Conservation (phyloP, 2,888 invertebrate genomes). For the Tromatobia lineatoria region DNA sequence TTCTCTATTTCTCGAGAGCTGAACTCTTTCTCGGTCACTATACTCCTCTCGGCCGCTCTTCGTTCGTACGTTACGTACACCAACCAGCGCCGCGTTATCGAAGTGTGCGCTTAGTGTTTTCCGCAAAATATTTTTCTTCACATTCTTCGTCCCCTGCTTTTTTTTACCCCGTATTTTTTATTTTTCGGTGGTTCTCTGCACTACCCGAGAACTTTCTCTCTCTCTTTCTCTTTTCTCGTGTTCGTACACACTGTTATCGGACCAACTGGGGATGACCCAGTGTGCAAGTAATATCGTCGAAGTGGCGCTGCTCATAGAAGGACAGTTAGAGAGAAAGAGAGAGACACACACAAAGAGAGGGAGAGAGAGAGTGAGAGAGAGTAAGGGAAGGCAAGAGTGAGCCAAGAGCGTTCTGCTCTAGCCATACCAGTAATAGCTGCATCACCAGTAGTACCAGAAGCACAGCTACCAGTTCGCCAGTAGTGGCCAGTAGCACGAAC, state of each 20-base stretch:
- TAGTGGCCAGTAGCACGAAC: conserved; percentile 44
- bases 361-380: background rate
- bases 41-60: background rate
- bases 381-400: background rate
- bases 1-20: conserved; percentile 42
- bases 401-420: background rate
- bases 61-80: conserved; percentile 17
- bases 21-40: conserved; percentile 44
- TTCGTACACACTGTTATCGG: conserved; percentile 69
- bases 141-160: conserved; percentile 17
- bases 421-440: conserved; percentile 47
- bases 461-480: conserved; percentile 34
- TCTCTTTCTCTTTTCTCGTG: conserved; percentile 25
- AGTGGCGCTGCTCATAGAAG: conserved; percentile 59
- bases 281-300: conserved; percentile 70
- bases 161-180: background rate
- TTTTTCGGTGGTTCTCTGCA: conserved; percentile 30
- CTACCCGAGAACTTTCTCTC: conserved; percentile 33
- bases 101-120: conserved; percentile 46
- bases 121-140: conserved; percentile 45
- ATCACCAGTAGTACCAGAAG: conserved; percentile 31
- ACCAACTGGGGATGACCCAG: conserved; percentile 68
- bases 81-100: conserved; percentile 14
- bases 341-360: background rate
- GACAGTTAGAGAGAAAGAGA: background rate